phyloP scores from a whole-genome alignment of 2,113 vertebrate species.

The Scomber colias region DNA sequence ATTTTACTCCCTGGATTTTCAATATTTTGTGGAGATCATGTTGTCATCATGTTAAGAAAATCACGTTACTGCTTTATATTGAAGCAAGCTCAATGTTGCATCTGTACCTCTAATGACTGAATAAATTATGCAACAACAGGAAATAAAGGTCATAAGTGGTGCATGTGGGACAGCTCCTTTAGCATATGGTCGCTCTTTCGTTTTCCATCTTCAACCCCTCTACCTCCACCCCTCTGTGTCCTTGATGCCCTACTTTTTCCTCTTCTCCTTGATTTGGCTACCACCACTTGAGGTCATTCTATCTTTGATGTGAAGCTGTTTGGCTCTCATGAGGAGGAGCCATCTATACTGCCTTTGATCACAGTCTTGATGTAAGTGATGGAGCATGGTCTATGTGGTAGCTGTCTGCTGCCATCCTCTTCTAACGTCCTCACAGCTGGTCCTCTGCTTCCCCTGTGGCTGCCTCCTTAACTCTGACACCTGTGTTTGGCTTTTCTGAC shows the following conservation, averaged over 20 bases:
- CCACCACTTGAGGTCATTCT: slow-evolving; percentile 58
- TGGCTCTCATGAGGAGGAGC: slow-evolving; percentile 46
- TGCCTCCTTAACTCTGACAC: slow-evolving; percentile 61
- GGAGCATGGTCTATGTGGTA: slow-evolving; percentile 25
- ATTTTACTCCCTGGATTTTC: background rate
- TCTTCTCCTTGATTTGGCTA: slow-evolving; percentile 58
- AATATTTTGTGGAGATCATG: background rate
- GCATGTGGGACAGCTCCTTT: background rate
- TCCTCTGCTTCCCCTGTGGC: slow-evolving; percentile 28
- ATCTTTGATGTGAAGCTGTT: slow-evolving; percentile 67
- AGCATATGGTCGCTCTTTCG: slow-evolving; percentile 1
- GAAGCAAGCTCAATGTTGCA: no score
- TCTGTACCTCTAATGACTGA: no score
- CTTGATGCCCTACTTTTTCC: slow-evolving; percentile 41
- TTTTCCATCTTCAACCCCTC: slow-evolving; percentile 23
- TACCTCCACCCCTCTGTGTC: slow-evolving; percentile 34
- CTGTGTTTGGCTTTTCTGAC: slow-evolving; percentile 46
- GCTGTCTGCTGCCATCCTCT: slow-evolving; percentile 33
- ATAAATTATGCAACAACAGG: background rate
- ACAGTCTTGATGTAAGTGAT: slow-evolving; percentile 46
- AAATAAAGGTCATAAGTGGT: background rate
- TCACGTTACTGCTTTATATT: no score
- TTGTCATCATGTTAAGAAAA: no score
- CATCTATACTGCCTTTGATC: slow-evolving; percentile 56
- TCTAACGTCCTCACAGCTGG: slow-evolving; percentile 55